Conservation (phyloP, 2,888 invertebrate species). For the Noctua janthina region DNA sequence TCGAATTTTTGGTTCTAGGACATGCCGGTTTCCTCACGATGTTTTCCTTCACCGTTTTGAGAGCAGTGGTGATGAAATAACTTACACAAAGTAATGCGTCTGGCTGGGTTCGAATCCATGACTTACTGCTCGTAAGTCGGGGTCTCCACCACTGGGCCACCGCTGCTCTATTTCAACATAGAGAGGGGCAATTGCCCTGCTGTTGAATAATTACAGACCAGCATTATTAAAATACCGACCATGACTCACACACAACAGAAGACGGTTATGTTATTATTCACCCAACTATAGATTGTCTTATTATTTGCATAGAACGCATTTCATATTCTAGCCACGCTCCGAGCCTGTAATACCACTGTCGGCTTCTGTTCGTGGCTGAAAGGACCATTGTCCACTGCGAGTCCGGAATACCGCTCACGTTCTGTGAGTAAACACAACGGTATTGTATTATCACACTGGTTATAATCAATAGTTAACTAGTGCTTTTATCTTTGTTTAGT, state of each 20-base stretch:
- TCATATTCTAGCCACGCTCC: slow-evolving; percentile 53
- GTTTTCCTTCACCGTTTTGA: too few relatives aligned
- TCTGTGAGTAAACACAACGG: slow-evolving; percentile 53
- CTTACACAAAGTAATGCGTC: too few relatives aligned
- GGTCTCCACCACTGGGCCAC: too few relatives aligned
- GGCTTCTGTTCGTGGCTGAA: slow-evolving; percentile 76
- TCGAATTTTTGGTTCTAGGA: too few relatives aligned
- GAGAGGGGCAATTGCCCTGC: not conserved
- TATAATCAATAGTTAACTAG: slow-evolving; percentile 53
- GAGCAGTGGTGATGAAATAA: too few relatives aligned
- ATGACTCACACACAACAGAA: slow-evolving; percentile 38
- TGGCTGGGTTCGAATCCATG: too few relatives aligned
- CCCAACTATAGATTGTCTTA: slow-evolving; percentile 24
- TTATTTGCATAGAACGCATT: slow-evolving; percentile 43
- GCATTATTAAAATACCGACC: slow-evolving; percentile 6
- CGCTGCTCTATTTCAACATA: not conserved
- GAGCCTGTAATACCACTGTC: slow-evolving; percentile 67
- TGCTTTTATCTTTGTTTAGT: slow-evolving; percentile 10
- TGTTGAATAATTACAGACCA: slow-evolving; percentile 2
- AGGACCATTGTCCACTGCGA: slow-evolving; percentile 75
- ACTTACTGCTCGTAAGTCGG: too few relatives aligned
- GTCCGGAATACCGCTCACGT: slow-evolving; percentile 59
- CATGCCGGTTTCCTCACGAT: too few relatives aligned
- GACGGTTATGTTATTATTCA: slow-evolving; percentile 27
- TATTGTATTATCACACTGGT: slow-evolving; percentile 46